A percentile compares a stretch with the other conserved stretches of the same genome.
phyloP scores from a whole-genome alignment of 1,140 invertebrate species.

The Apis dorsata region DNA sequence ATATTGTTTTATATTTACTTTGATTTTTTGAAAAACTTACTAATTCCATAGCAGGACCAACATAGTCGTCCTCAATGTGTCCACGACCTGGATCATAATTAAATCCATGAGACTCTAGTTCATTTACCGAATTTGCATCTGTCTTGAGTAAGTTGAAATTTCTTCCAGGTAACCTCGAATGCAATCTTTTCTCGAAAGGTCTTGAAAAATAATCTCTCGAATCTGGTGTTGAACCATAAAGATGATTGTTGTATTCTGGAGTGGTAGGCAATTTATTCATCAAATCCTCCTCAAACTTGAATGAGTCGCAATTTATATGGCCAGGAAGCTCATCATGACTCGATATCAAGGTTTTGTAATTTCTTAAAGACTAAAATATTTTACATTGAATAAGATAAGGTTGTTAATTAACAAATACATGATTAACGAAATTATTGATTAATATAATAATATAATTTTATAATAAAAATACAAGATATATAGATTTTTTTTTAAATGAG shows the following conservation, averaged over 20 bases:
- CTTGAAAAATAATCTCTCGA: slow-evolving; percentile 33
- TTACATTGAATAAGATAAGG: too few species aligned
- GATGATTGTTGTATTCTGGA: slow-evolving; percentile 30
- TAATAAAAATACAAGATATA: too few species aligned
- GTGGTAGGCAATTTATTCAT: slow-evolving; percentile 28
- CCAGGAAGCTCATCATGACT: slow-evolving; percentile 48
- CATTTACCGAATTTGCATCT: slow-evolving; percentile 48
- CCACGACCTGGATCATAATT: slow-evolving; percentile 47
- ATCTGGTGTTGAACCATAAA: slow-evolving; percentile 55
- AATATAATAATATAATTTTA: too few species aligned
- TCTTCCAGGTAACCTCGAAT: slow-evolving; percentile 10
- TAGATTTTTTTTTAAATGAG: too few species aligned
- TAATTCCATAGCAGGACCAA: slow-evolving; percentile 75
- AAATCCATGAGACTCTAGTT: slow-evolving; percentile 50
- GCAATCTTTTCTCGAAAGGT: slow-evolving; percentile 11
- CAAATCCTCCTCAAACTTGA: slow-evolving; percentile 25
- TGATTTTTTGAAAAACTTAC: slow-evolving; percentile 50
- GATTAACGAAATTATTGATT: too few species aligned
- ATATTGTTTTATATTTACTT: background rate
- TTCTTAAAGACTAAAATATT: slow-evolving; percentile 30
- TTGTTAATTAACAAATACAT: too few species aligned
- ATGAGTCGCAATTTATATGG: slow-evolving; percentile 48
- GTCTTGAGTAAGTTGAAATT: slow-evolving; percentile 6
- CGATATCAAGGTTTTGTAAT: slow-evolving; percentile 40
- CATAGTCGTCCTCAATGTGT: slow-evolving; percentile 66